Evolutionary conservation across 2,888 invertebrate genomes (phyloP).

Genomic region (Drosophila atripex): DNA sequence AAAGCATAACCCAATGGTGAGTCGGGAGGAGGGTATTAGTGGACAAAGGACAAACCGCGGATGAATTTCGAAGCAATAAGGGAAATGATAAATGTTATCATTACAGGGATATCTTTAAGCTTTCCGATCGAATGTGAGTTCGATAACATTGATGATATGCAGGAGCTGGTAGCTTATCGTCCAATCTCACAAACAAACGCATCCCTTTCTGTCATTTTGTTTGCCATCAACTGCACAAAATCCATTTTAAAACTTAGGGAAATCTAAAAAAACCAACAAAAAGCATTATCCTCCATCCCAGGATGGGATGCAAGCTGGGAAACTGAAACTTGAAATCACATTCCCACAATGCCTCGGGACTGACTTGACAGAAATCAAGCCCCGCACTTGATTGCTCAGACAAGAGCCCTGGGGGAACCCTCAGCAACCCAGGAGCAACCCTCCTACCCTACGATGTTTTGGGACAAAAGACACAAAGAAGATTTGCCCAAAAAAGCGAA

Average conservation of each 20-base stretch:
- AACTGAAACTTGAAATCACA: conserved; percentile 51
- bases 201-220: conserved; percentile 23
- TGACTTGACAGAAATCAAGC: conserved; percentile 74
- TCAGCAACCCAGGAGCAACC: conserved; percentile 34
- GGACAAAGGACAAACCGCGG: conserved; percentile 47
- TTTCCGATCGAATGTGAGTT: too few species aligned
- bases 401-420: conserved; percentile 35
- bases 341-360: conserved; percentile 51
- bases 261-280: conserved; percentile 54
- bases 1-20: conserved; percentile 52
- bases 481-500: conserved; percentile 32
- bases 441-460: conserved; percentile 31
- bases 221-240: conserved; percentile 45
- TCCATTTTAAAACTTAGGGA: conserved; percentile 47
- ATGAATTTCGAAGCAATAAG: conserved; percentile 27
- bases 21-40: conserved; percentile 33
- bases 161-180: neutral
- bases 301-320: conserved; percentile 50
- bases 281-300: conserved; percentile 30
- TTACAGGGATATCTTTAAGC: too few species aligned
- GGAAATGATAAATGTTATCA: conserved; percentile 15
- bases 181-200: conserved; percentile 15
- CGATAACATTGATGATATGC: too few species aligned
- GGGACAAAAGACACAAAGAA: conserved; percentile 49
- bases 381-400: conserved; percentile 57